Conservation (phyloP, 2,888 invertebrate species). For the Isotomurus palustris region DNA sequence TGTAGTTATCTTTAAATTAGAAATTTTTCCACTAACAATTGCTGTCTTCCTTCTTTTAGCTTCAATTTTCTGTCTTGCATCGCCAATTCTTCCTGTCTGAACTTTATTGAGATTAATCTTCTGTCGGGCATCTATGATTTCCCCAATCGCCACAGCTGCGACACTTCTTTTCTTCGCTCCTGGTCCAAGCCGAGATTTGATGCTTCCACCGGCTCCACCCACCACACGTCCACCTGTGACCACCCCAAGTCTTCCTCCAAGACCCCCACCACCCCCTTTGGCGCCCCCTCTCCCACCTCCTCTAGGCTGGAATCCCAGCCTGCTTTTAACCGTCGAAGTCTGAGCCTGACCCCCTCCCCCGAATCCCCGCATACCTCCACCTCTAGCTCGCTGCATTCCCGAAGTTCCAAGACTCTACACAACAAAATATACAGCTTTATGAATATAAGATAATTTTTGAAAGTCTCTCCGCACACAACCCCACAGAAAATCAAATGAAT, state of each 20-base stretch:
- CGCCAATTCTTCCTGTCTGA: slow-evolving; percentile 39
- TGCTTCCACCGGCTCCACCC: neutral
- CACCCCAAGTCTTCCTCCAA: neutral
- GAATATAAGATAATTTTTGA: too few species aligned
- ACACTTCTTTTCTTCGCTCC: slow-evolving; percentile 16
- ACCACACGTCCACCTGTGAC: neutral
- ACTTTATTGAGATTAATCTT: slow-evolving; percentile 45
- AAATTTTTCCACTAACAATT: slow-evolving; percentile 15
- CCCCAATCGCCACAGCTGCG: slow-evolving; percentile 23
- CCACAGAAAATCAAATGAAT: too few species aligned
- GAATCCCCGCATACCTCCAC: neutral
- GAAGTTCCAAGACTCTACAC: neutral
- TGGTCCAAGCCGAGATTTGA: slow-evolving; percentile 8
- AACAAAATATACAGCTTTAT: too few species aligned
- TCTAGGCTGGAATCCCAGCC: slow-evolving; percentile 1
- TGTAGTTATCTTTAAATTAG: slow-evolving; percentile 38
- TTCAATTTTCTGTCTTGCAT: slow-evolving; percentile 44
- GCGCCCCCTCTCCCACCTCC: neutral
- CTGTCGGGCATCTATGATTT: slow-evolving; percentile 41
- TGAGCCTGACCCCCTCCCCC: neutral
- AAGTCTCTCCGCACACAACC: too few species aligned
- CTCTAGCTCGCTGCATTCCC: neutral
- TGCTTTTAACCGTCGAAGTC: slow-evolving; percentile 2
- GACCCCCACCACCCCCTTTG: too few species aligned
- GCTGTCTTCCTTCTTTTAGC: slow-evolving; percentile 28